Conservation (phyloP, 2,888 invertebrate genomes). For the Limnephilus auricula region DNA sequence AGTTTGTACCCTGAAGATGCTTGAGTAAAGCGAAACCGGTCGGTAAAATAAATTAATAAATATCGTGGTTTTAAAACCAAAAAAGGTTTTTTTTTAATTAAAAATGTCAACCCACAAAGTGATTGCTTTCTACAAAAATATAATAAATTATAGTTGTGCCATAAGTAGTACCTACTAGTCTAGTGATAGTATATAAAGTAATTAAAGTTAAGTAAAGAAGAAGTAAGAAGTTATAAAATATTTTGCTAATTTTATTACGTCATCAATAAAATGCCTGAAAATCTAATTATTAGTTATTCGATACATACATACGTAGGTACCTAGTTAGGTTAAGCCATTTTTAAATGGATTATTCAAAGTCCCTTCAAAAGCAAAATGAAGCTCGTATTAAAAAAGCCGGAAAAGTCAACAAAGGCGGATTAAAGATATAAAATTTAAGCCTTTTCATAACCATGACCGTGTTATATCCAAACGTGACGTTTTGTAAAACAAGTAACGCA, state of each 20-base stretch:
- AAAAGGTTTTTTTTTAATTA: too few species aligned
- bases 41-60: too few species aligned
- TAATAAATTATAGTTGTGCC: neutral
- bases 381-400: neutral
- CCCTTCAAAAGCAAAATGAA: neutral
- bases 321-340: neutral
- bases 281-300: neutral
- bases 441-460: constrained; percentile 28
- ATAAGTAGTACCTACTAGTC: neutral
- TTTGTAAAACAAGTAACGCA: constrained; percentile 27
- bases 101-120: too few species aligned
- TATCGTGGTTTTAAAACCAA: too few species aligned
- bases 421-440: constrained; percentile 15
- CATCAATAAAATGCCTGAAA: too few species aligned
- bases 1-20: too few species aligned
- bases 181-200: too few species aligned
- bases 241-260: neutral
- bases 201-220: neutral
- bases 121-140: too few species aligned
- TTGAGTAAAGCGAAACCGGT: too few species aligned
- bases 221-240: neutral
- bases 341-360: neutral
- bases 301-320: neutral
- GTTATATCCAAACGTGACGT: constrained; percentile 36
- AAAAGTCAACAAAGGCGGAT: neutral